Percentiles rank a stretch among this genome's conserved stretches.
Evolutionary conservation across 2,888 invertebrate genomes (phyloP).

Genomic region (Furcula furcula): DNA sequence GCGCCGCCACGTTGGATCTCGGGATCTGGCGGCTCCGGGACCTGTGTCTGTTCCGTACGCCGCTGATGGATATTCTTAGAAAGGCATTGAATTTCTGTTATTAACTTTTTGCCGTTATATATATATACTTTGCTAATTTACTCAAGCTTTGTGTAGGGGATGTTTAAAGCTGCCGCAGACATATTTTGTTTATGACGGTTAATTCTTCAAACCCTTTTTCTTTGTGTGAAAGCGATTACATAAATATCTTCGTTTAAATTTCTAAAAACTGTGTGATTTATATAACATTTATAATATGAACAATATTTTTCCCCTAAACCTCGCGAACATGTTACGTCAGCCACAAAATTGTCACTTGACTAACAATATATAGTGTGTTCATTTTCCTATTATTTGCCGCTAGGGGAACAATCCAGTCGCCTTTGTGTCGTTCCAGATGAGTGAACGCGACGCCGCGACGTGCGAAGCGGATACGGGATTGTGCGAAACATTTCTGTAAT

Average conservation of each 20-base stretch:
- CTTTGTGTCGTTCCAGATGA: constrained; percentile 25
- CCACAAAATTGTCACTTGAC: background rate
- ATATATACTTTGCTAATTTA: no score
- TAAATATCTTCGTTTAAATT: no score
- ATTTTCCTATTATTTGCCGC: constrained; percentile 32
- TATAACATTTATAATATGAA: no score
- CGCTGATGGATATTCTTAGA: background rate
- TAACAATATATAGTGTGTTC: constrained; percentile 7
- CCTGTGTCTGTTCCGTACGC: background rate
- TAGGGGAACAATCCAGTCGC: constrained; percentile 25
- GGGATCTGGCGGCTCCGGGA: background rate
- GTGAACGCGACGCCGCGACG: constrained; percentile 10
- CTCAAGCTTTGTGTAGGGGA: no score
- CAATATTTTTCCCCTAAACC: background rate
- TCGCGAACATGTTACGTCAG: background rate
- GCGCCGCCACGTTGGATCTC: background rate
- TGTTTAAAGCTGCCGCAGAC: no score
- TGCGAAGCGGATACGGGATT: background rate
- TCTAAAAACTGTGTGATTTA: no score
- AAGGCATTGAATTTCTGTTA: background rate
- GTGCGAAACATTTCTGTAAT: no score
- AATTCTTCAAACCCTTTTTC: no score
- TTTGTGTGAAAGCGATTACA: no score
- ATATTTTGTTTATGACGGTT: no score
- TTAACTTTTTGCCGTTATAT: background rate